Percentiles rank a stretch among this genome's conserved stretches.
Evolutionary conservation across 2,888 invertebrate species (phyloP).

Genomic region (Poecilus cupreus): DNA sequence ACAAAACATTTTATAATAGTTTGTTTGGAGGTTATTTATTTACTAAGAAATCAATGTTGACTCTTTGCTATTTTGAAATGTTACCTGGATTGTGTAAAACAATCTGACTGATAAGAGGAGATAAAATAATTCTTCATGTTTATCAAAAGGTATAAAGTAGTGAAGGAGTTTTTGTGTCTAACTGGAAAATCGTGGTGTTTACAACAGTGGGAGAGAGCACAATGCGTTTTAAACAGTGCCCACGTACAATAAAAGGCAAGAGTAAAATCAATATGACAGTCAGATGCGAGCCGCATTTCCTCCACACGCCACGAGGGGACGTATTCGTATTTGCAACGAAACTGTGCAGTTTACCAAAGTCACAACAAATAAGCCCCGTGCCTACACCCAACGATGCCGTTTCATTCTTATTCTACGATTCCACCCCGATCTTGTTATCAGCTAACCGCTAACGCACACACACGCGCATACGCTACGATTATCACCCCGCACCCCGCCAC

Average conservation of each 20-base stretch:
- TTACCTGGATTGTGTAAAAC: too few species aligned
- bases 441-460: not conserved
- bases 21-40: too few species aligned
- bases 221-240: slow-evolving; percentile 40
- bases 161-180: not conserved
- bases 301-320: not conserved
- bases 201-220: not conserved
- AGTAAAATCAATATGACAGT: slow-evolving; percentile 45
- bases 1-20: too few species aligned
- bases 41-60: too few species aligned
- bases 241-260: slow-evolving; percentile 32
- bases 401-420: not conserved
- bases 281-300: slow-evolving; percentile 28
- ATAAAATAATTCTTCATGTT: too few species aligned
- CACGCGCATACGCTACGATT: not conserved
- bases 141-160: not conserved
- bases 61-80: too few species aligned
- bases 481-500: not conserved
- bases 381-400: too few species aligned
- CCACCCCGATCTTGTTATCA: too few species aligned
- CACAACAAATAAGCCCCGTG: not conserved
- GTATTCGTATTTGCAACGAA: not conserved
- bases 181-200: not conserved
- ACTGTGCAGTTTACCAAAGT: not conserved
- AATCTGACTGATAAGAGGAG: not conserved